These are phyloP conservation scores for Elanus axillaris DNA, from an alignment of 2,113 vertebrate genomes.

Conservation along the genomic window DNA sequence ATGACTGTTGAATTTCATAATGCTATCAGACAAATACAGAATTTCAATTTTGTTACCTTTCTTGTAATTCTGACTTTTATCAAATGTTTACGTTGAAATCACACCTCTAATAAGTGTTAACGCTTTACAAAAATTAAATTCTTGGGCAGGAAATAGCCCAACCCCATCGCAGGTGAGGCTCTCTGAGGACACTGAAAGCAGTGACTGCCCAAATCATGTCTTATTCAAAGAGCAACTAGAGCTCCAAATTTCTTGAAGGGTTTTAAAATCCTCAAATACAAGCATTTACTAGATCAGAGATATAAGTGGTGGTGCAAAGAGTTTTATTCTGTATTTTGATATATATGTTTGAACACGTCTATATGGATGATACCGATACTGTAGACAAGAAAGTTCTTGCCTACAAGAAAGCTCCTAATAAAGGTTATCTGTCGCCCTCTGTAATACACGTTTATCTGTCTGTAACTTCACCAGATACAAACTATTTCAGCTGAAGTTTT, in stretches of 20 bases:
- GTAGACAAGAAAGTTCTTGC: not conserved
- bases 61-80: not conserved
- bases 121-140: not conserved
- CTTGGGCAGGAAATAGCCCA: not conserved
- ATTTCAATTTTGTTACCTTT: not conserved
- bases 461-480: not conserved
- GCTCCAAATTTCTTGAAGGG: not conserved
- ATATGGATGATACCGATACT: accelerated
- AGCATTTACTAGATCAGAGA: not conserved
- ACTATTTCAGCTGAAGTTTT: not conserved
- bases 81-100: not conserved
- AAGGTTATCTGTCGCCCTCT: not conserved
- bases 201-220: not conserved
- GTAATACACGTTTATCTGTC: not conserved
- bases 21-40: not conserved
- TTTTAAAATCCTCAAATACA: not conserved
- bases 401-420: not conserved
- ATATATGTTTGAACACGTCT: accelerated
- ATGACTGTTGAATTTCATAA: not conserved
- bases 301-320: not conserved
- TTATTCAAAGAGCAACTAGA: not conserved
- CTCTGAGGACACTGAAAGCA: not conserved
- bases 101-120: not conserved
- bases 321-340: not conserved
- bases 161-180: not conserved